Conservation (phyloP, 2,888 invertebrate genomes). For the Agelastica alni region DNA sequence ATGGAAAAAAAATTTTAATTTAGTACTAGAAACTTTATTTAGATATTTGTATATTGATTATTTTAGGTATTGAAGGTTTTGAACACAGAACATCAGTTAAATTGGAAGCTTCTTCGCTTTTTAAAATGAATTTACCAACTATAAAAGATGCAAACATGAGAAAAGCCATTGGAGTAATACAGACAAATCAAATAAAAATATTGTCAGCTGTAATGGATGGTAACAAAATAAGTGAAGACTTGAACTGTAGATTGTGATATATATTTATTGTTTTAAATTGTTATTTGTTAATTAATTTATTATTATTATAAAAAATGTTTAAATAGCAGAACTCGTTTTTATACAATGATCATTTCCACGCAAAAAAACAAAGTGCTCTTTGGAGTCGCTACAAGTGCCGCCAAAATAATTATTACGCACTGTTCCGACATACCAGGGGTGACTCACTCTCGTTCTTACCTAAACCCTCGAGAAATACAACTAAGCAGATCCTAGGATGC, state of each 20-base stretch:
- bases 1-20: no score
- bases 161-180: slow-evolving; percentile 51
- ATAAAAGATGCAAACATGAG: slow-evolving; percentile 35
- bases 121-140: slow-evolving; percentile 48
- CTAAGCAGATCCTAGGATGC: no score
- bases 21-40: not conserved
- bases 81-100: slow-evolving; percentile 50
- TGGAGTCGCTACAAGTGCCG: no score
- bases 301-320: not conserved
- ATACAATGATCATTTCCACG: not conserved
- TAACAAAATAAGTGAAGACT: slow-evolving; percentile 48
- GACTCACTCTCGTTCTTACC: no score
- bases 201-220: slow-evolving; percentile 58
- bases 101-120: slow-evolving; percentile 50
- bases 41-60: slow-evolving; percentile 1
- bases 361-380: not conserved
- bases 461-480: no score
- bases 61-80: slow-evolving; percentile 58
- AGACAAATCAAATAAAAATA: slow-evolving; percentile 52
- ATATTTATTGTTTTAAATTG: not conserved
- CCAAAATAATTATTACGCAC: no score
- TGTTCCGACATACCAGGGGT: no score
- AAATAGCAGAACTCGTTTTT: not conserved
- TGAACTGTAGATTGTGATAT: slow-evolving; percentile 42
- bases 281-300: not conserved